These are phyloP conservation scores for Myrmecophaga tridactyla DNA, from an alignment of 2,113 vertebrate genomes.

Conservation along the genomic window DNA sequence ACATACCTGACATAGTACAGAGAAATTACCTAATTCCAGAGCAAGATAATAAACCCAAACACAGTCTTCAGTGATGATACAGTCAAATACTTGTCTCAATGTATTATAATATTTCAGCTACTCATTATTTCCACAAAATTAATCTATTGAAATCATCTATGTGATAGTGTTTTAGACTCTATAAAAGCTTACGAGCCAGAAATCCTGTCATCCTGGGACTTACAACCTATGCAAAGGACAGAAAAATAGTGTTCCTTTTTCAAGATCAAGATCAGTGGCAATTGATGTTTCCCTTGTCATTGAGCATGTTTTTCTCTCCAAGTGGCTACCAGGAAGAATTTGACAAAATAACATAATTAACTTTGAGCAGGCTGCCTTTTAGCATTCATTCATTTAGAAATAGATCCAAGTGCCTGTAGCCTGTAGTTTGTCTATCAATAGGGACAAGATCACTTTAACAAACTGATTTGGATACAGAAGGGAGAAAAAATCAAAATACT, in stretches of 20 bases:
- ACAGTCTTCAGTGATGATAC: not conserved
- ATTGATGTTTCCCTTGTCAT: not conserved
- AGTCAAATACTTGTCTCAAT: not conserved
- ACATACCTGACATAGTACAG: not conserved
- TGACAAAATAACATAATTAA: not conserved
- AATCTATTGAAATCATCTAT: not conserved
- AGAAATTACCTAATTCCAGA: not conserved
- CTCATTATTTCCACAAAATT: not conserved
- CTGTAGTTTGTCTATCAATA: not conserved
- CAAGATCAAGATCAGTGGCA: not conserved
- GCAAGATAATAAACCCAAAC: not conserved
- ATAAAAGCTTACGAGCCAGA: not conserved
- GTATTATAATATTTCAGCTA: not conserved
- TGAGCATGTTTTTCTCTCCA: not conserved
- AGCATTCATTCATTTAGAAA: not conserved
- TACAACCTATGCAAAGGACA: not conserved
- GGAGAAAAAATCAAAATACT: not conserved
- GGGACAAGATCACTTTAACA: not conserved
- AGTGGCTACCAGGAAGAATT: not conserved
- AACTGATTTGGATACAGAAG: not conserved
- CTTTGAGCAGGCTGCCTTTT: not conserved
- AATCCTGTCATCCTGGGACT: not conserved
- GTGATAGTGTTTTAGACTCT: not conserved
- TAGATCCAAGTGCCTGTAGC: not conserved
- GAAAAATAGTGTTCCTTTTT: not conserved